Base-by-base conservation (phyloP, 1,140 invertebrate species). In the Diorhabda carinulata region DNA sequence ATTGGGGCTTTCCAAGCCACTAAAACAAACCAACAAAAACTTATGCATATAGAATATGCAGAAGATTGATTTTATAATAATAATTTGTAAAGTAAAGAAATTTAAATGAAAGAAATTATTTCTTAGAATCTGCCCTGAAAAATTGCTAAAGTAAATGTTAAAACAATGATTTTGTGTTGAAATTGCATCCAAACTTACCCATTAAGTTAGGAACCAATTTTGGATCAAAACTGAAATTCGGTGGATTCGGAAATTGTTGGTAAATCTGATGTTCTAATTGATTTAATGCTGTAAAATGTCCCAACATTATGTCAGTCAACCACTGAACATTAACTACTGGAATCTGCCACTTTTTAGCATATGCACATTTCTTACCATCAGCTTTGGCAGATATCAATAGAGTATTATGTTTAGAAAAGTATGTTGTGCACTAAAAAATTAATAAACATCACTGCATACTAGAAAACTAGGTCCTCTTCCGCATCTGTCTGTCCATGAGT, bases 281-380 rank as follows among this genome's bases (percentile, higher is more conserved):
- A 78, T 92, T 89, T 1, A 96, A 82, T 3, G 90, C 91, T 73
- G 86, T 90, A 79, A 91, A 88, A 79, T 96, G 92, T 2, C 96
- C 97, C 69, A 98, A 90, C 72, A 98, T 85, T 56, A 98, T 86
- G 81, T 98, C 96, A 66, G 92, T 95, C 58, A 99, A 82, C 96
- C 97, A 98, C 70, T 93, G 90, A 5, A 92, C 90, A 81, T 96
- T 98, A 0, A 98, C 95, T 3, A 95, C 89, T 9, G 92, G 91
- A 10, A 87, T 88, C 74, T 86, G 87, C 93, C 94, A 98, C 80
- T 98, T 93, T 59, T 92, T 87, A 0, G 97, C 96, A 76, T 94
- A 93, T 73, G 89, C 85, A 82, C 91, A 96, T 81, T 98, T 98
- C 61, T 84, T 83, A 44, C 95, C 95, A 74, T 96, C 93, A 0